A percentile compares a stretch with the other conserved stretches of the same genome.
Evolutionary conservation across 2,888 invertebrate species (phyloP).

Genomic region (Hyposoter didymator): DNA sequence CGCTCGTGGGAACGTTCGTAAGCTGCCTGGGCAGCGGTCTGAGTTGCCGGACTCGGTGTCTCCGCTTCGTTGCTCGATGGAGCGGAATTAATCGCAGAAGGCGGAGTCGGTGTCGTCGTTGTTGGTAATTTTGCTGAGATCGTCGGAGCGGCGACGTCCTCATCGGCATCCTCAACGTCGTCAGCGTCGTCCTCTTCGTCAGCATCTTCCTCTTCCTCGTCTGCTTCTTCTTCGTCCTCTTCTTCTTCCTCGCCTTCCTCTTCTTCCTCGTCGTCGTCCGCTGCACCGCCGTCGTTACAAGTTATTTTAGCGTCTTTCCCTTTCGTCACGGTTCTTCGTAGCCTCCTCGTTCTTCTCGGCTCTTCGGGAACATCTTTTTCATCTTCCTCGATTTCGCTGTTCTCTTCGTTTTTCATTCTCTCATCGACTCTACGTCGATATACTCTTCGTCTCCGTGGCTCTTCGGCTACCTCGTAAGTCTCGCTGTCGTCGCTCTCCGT

Average conservation of each 20-base stretch:
- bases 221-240: slow-evolving; percentile 56
- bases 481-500: slow-evolving; percentile 87
- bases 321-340: slow-evolving; percentile 83
- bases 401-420: slow-evolving; percentile 82
- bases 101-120: neutral
- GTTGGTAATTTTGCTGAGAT: neutral
- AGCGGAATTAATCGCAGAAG: neutral
- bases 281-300: slow-evolving; percentile 53
- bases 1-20: slow-evolving; percentile 81
- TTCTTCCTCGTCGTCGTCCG: slow-evolving; percentile 68
- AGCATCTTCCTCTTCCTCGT: slow-evolving; percentile 28
- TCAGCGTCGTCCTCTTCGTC: slow-evolving; percentile 57
- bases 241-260: slow-evolving; percentile 61
- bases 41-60: neutral
- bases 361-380: slow-evolving; percentile 77
- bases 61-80: slow-evolving; percentile 8
- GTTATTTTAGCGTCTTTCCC: slow-evolving; percentile 82
- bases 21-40: neutral
- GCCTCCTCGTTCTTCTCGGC: slow-evolving; percentile 81
- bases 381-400: slow-evolving; percentile 79
- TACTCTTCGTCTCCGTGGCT: slow-evolving; percentile 78
- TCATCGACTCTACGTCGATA: slow-evolving; percentile 81
- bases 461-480: slow-evolving; percentile 84
- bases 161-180: slow-evolving; percentile 60
- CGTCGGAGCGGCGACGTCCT: slow-evolving; percentile 1